Base-by-base conservation (phyloP, 2,888 invertebrate genomes). In the Agriotes lineatus region DNA sequence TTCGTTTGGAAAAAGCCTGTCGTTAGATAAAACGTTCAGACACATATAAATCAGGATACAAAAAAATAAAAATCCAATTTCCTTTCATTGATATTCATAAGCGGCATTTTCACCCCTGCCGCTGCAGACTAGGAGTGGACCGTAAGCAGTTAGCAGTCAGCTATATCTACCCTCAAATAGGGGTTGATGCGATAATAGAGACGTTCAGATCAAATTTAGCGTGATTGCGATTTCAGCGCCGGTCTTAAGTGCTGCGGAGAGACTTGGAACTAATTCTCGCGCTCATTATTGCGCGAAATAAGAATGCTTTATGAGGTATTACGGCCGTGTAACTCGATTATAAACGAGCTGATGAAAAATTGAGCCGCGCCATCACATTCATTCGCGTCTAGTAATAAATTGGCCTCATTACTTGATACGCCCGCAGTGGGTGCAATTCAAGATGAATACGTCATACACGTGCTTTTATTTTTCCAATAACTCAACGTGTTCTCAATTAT, bases 201-300 rank as follows among this genome's bases (percentile, higher is more conserved):
- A 80, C 80, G 80, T 80, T 77, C 76, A 78, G 80, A 78, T 80
- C 77, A 80, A 82, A 82, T 82, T 81, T 80, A 81, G 76, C 81
- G 80, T 80, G 78, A 80, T 79, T 75, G 66, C 66, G 69, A 65
- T 69, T 70, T 65, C 57, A 62, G 66, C 60, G 44, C 50, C 66
- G 69, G 25, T 39, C 61, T 56, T 70, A 67, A 67, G 67, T 61
- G 60, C 57, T 50, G 48, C 59, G 33, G 54, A 64, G 62, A 63
- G 63, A 67, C 66, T 58, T 60, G 57, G 37, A 61, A 65, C 69
- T 69, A 69, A 69, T 69, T 69, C 69, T 50, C 60, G 48, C 42
- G 48, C 63, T 67, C 70, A 50, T 65, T 69, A 69, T 63, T 54
- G 58, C 56, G 52, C 50, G 48, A 66, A 66, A 62, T 65, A 63